Evolutionary conservation across 2,888 invertebrate species (phyloP).

Genomic region (Adela reaumurella): DNA sequence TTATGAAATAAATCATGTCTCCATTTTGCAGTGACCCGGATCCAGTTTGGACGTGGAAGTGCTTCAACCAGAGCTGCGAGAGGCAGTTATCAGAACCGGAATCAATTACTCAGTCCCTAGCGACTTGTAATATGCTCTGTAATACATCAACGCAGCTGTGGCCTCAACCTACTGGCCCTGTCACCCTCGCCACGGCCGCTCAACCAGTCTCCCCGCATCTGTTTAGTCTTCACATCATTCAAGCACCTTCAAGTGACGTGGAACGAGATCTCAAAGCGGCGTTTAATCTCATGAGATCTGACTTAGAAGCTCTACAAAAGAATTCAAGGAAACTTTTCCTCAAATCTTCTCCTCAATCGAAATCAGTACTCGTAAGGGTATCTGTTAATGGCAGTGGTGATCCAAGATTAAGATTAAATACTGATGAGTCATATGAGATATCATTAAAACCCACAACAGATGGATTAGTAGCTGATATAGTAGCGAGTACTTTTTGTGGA

Average conservation of each 20-base stretch:
- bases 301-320: slow-evolving; percentile 43
- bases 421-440: slow-evolving; percentile 74
- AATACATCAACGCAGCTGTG: slow-evolving; percentile 71
- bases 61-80: slow-evolving; percentile 67
- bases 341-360: slow-evolving; percentile 28
- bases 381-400: slow-evolving; percentile 51
- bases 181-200: slow-evolving; percentile 63
- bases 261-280: slow-evolving; percentile 43
- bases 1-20: too few species aligned
- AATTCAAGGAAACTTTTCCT: slow-evolving; percentile 36
- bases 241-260: slow-evolving; percentile 33
- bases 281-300: slow-evolving; percentile 47
- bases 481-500: slow-evolving; percentile 69
- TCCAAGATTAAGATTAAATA: slow-evolving; percentile 59
- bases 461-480: slow-evolving; percentile 57
- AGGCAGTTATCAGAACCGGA: slow-evolving; percentile 41
- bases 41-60: slow-evolving; percentile 75
- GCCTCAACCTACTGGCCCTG: slow-evolving; percentile 75
- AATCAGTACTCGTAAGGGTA: slow-evolving; percentile 44
- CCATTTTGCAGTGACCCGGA: slow-evolving; percentile 38
- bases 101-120: slow-evolving; percentile 55
- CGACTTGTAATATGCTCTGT: slow-evolving; percentile 77
- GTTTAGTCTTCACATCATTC: slow-evolving; percentile 39
- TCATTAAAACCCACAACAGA: slow-evolving; percentile 47
- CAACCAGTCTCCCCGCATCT: slow-evolving; percentile 55